A percentile compares a stretch with the other conserved stretches of the same genome.
Evolutionary conservation across 2,113 vertebrate species (phyloP).

Genomic region (Eleginops maclovinus): DNA sequence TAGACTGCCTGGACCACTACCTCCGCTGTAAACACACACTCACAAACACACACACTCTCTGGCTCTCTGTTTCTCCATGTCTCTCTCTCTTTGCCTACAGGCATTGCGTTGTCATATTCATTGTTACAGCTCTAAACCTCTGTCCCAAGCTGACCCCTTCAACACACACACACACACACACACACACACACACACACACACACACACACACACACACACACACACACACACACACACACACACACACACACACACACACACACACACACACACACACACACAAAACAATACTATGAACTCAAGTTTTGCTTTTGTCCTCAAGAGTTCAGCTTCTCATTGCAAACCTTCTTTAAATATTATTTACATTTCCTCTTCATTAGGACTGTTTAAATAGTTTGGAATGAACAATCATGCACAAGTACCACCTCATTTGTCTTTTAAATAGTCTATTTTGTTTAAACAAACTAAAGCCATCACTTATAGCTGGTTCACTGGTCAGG

Average conservation of each 20-base stretch:
- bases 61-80: conserved; percentile 4
- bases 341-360: conserved; percentile 46
- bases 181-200: not conserved
- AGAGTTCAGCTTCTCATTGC: conserved; percentile 29
- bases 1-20: conserved; percentile 76
- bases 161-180: conserved; percentile 4
- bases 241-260: too few relatives aligned
- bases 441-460: conserved; percentile 26
- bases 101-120: conserved; percentile 59
- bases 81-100: conserved; percentile 36
- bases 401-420: not conserved
- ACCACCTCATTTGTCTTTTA: conserved; percentile 33
- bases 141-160: conserved; percentile 58
- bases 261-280: not conserved
- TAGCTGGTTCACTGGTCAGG: not conserved
- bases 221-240: not conserved
- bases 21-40: conserved; percentile 70
- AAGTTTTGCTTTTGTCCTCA: conserved; percentile 1
- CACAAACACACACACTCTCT: conserved; percentile 8
- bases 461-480: conserved; percentile 8
- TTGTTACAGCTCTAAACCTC: conserved; percentile 60
- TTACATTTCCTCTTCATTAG: conserved; percentile 50
- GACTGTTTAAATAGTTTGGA: not conserved
- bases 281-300: not conserved
- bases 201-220: not conserved